Base-by-base conservation (phyloP, 2,888 invertebrate species). In the Ochropleura plecta region DNA sequence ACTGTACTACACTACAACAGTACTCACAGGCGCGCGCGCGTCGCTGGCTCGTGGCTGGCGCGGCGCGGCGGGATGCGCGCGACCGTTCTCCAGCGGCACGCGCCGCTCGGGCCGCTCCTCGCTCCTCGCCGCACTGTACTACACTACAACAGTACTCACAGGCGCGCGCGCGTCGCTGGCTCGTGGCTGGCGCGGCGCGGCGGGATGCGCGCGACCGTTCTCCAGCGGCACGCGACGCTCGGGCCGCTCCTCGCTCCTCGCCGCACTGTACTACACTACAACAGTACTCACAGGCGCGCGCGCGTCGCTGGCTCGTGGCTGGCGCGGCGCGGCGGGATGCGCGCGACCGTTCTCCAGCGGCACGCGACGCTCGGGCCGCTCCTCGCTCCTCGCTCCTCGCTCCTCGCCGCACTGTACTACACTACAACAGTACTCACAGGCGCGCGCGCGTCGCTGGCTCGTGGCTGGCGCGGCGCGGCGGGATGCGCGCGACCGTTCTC, bases 401-500 rank as follows among this genome's bases (percentile, higher is more conserved):
- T 48, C 48, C 48, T 48, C 12, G 14, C 12, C 30, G 30, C 30
- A 30, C 30, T 30, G 30, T 30, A 30, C 30, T 30, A 30, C 30
- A 30, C 30, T n/a, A n/a, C n/a, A n/a, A n/a, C n/a, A n/a, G n/a
- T 5, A 12, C 49, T 20, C 5, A 55, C 55, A 5, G 81, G 73
- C 1, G 74, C 74, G 40, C 72, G 81, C 18, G 64, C 77, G 76
- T 73, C 75, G 20, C 53, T 64, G 51, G 74, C 60, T 3, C 83
- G 66, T 0, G 76, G 78, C 71, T 78, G 66, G 67, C 82, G 83
- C 82, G 82, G 87, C 73, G 84, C 75, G 82, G 78, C 81, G 78
- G 91, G 10, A 79, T 93, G 93, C 78, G 93, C 90, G 81, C 94
- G 94, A 0, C 95, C 95, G 90, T 94, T 95, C 94, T 95, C 95